These are phyloP conservation scores for Heliconius nattereri DNA, from an alignment of 1,140 invertebrate genomes.

Conservation along the genomic window DNA sequence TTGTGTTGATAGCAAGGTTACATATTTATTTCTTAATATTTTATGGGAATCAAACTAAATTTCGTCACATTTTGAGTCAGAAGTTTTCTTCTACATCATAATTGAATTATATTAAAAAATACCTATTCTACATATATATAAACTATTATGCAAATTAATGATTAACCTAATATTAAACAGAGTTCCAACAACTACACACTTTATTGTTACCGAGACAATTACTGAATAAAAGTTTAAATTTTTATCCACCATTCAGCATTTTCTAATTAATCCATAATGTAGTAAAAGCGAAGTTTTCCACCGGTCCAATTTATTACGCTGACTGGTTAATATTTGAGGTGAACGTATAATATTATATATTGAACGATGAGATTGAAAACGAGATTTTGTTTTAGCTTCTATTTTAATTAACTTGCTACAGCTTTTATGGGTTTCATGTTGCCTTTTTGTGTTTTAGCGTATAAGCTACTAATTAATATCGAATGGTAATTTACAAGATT, in stretches of 20 bases:
- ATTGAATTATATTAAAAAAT: background rate
- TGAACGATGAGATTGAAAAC: background rate
- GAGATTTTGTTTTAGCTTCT: background rate
- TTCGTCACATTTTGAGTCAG: no score
- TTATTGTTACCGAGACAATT: background rate
- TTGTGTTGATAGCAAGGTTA: no score
- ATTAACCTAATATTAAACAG: background rate
- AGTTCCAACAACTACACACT: background rate
- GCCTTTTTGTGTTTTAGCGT: background rate
- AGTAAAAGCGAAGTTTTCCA: background rate
- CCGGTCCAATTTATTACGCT: constrained; percentile 10
- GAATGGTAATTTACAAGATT: no score
- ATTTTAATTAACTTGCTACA: constrained; percentile 8
- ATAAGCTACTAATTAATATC: no score
- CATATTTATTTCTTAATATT: no score
- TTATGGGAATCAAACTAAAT: no score
- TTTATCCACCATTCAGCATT: background rate
- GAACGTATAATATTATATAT: constrained; percentile 9
- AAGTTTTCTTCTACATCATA: no score
- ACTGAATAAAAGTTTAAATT: background rate
- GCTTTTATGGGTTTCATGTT: background rate
- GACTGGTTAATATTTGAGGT: constrained; percentile 5
- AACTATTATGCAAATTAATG: background rate
- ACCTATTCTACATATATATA: background rate
- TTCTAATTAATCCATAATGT: constrained; percentile 18